These are phyloP conservation scores for Melanostigma gelatinosum DNA, from an alignment of 2,113 vertebrate genomes.

Conservation along the genomic window DNA sequence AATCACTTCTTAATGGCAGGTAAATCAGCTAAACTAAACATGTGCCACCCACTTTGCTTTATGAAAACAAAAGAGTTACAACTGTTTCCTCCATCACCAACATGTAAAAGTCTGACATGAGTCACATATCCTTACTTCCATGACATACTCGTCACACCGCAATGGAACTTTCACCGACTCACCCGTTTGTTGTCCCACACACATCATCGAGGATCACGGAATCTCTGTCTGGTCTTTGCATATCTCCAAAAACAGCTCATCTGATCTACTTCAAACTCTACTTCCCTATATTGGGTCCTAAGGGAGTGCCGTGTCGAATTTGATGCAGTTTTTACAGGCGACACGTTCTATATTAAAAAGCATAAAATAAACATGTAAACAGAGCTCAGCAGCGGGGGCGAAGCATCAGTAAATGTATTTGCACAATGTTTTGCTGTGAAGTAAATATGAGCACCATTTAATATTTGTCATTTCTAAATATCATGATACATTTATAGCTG, in stretches of 20 bases:
- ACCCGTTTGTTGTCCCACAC: constrained; percentile 4
- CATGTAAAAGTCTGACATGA: constrained; percentile 12
- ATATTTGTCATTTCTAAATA: no score
- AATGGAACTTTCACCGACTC: neutral
- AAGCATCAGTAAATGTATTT: no score
- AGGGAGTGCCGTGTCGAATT: neutral
- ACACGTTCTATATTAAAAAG: no score
- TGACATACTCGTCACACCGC: constrained; percentile 12
- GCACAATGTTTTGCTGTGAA: no score
- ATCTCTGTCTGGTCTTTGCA: neutral
- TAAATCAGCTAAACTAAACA: constrained; percentile 12
- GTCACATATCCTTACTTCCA: constrained; percentile 6
- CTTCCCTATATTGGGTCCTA: neutral
- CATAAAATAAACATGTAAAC: no score
- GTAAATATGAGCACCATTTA: no score
- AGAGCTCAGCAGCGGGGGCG: no score
- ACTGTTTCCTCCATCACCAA: constrained; percentile 12
- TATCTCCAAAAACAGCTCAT: neutral
- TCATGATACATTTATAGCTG: no score
- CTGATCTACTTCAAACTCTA: neutral
- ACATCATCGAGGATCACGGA: neutral
- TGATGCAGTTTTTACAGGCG: neutral
- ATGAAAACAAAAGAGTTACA: constrained; percentile 10
- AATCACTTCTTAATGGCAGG: neutral
- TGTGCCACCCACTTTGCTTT: neutral